A percentile compares a stretch with the other conserved stretches of the same genome.
These are phyloP conservation scores for Drosophila ficusphila DNA, from an alignment of 1,140 invertebrate genomes.

Conservation along the genomic window DNA sequence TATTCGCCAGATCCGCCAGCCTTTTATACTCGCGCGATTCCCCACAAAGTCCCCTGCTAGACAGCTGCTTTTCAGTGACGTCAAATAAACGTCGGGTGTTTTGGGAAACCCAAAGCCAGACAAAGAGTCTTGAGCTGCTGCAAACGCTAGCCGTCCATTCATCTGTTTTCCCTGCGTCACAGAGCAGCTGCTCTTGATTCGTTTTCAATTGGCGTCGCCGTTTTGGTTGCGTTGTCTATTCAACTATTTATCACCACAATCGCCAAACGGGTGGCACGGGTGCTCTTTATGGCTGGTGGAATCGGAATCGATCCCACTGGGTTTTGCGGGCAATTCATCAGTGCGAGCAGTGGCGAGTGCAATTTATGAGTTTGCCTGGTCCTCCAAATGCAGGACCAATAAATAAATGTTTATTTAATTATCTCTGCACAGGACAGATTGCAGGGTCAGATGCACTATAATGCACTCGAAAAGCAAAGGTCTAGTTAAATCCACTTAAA, in stretches of 20 bases:
- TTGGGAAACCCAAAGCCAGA: slow-evolving; percentile 13
- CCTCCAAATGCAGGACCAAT: slow-evolving; percentile 21
- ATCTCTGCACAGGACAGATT: slow-evolving; percentile 33
- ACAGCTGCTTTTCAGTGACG: slow-evolving; percentile 3
- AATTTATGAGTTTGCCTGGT: slow-evolving; percentile 39
- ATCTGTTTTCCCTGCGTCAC: slow-evolving; percentile 29
- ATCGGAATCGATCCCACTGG: slow-evolving; percentile 25
- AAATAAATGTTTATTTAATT: slow-evolving; percentile 73
- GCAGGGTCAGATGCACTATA: slow-evolving; percentile 8
- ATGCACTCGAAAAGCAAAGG: too few relatives aligned
- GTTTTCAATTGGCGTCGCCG: slow-evolving; percentile 5
- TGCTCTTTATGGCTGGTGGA: slow-evolving; percentile 32
- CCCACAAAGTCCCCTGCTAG: neutral
- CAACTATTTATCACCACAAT: slow-evolving; percentile 25
- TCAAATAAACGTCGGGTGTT: slow-evolving; percentile 25
- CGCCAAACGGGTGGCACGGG: neutral
- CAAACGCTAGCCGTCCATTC: slow-evolving; percentile 14
- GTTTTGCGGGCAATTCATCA: slow-evolving; percentile 28
- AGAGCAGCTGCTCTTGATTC: slow-evolving; percentile 42
- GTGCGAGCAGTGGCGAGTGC: slow-evolving; percentile 26
- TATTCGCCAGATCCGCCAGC: neutral
- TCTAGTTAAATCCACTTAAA: too few relatives aligned
- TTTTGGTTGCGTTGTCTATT: slow-evolving; percentile 12
- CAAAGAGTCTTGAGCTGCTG: slow-evolving; percentile 8
- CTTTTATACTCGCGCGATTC: slow-evolving; percentile 39